phyloP scores from a whole-genome alignment of 2,797 vertebrate species.

The Buceros bicornis region DNA sequence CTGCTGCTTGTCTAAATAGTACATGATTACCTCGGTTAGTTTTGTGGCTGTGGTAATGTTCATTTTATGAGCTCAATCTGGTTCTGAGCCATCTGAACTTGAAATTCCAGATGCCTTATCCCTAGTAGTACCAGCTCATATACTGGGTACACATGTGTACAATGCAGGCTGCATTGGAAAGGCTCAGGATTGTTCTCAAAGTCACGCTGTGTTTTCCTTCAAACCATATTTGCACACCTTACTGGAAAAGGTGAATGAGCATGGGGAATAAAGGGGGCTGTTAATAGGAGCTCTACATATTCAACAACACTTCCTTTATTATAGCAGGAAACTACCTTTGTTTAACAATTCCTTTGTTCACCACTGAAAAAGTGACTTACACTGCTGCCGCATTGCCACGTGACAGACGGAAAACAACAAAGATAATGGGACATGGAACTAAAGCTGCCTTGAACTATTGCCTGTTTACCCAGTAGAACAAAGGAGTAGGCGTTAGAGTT shows the following conservation, averaged over 20 bases:
- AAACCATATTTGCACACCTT: background rate
- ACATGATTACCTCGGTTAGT: conserved; percentile 35
- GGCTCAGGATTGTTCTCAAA: background rate
- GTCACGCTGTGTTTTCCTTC: background rate
- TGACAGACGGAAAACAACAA: background rate
- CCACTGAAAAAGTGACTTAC: background rate
- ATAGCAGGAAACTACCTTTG: background rate
- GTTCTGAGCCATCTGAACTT: conserved; percentile 63
- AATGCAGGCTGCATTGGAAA: background rate
- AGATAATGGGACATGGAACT: conserved; percentile 34
- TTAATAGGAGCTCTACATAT: background rate
- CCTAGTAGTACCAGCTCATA: conserved; percentile 24
- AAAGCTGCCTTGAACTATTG: conserved; percentile 38
- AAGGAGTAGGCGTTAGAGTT: background rate
- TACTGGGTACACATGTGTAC: conserved; percentile 49
- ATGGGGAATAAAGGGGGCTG: background rate
- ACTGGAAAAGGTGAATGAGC: background rate
- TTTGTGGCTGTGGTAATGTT: conserved; percentile 62
- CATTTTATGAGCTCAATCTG: conserved; percentile 61
- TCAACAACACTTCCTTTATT: background rate
- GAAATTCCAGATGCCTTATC: conserved; percentile 36
- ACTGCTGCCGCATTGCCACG: background rate
- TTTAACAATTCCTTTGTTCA: background rate
- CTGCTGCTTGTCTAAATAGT: conserved; percentile 62
- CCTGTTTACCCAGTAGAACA: conserved; percentile 57